A percentile compares a stretch with the other conserved stretches of the same genome.
Evolutionary conservation across 2,113 vertebrate species (phyloP).

Genomic region (Melierax canorus): DNA sequence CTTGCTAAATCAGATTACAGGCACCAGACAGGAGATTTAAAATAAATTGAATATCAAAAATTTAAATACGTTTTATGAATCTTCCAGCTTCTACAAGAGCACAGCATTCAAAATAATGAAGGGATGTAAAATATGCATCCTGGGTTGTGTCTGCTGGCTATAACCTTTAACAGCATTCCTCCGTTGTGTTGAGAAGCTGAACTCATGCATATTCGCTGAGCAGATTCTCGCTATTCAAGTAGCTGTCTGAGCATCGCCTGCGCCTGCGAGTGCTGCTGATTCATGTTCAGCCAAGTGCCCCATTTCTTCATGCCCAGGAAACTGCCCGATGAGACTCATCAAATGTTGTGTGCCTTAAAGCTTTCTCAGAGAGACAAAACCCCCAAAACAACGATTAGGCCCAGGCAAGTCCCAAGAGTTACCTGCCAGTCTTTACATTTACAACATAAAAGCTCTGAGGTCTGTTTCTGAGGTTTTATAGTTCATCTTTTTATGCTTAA

Average conservation of each 20-base stretch:
- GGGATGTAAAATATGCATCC: slow-evolving; percentile 2
- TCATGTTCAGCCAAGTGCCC: neutral
- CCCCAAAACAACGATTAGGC: neutral
- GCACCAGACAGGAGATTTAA: neutral
- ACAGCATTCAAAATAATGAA: neutral
- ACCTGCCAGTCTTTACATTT: neutral
- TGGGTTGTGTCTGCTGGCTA: neutral
- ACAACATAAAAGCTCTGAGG: neutral
- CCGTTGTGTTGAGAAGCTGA: neutral
- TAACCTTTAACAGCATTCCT: neutral
- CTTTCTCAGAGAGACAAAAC: neutral
- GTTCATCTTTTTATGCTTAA: neutral
- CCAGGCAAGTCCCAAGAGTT: neutral
- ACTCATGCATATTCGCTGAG: neutral
- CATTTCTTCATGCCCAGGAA: neutral
- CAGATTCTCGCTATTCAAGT: neutral
- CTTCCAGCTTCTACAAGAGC: slow-evolving; percentile 3
- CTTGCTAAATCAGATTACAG: neutral
- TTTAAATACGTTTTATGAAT: neutral
- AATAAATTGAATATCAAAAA: slow-evolving; percentile 58
- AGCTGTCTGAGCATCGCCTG: neutral
- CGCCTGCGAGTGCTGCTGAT: neutral
- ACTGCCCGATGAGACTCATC: neutral
- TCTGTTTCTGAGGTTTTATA: neutral
- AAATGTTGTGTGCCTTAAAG: neutral